Percentiles rank a stretch among this genome's conserved stretches.
These are phyloP conservation scores for Bothrops jararaca DNA, from an alignment of 2,113 vertebrate species.

Conservation along the genomic window DNA sequence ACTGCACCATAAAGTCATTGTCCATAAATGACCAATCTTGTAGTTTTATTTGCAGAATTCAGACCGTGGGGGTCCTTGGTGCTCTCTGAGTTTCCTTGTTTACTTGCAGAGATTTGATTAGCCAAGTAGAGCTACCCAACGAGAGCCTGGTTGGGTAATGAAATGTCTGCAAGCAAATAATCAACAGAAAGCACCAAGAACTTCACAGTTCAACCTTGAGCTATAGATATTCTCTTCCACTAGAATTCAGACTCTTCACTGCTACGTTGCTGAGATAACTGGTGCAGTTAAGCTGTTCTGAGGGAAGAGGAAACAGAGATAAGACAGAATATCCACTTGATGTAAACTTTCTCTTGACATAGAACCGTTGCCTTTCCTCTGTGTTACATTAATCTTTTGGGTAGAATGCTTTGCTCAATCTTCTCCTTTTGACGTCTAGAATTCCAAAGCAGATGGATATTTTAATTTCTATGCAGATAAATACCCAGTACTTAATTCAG, in stretches of 20 bases:
- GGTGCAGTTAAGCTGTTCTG: neutral
- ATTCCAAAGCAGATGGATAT: neutral
- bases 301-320: neutral
- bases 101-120: neutral
- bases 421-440: neutral
- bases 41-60: neutral
- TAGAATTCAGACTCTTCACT: neutral
- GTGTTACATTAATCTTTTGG: neutral
- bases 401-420: neutral
- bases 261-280: neutral
- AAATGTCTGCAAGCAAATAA: neutral
- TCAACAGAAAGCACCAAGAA: neutral
- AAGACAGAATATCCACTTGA: neutral
- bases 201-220: neutral
- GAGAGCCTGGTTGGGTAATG: neutral
- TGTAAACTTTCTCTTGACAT: neutral
- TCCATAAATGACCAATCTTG: neutral
- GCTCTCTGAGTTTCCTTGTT: neutral
- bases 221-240: neutral
- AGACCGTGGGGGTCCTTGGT: neutral
- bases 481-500: neutral
- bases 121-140: neutral
- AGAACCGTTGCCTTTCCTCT: neutral
- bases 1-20: neutral
- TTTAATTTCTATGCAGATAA: neutral